Evolutionary conservation across 1,140 invertebrate genomes (phyloP), one percentile per base, ranked within the genome.

Genomic region (Homarus americanus): DNA sequence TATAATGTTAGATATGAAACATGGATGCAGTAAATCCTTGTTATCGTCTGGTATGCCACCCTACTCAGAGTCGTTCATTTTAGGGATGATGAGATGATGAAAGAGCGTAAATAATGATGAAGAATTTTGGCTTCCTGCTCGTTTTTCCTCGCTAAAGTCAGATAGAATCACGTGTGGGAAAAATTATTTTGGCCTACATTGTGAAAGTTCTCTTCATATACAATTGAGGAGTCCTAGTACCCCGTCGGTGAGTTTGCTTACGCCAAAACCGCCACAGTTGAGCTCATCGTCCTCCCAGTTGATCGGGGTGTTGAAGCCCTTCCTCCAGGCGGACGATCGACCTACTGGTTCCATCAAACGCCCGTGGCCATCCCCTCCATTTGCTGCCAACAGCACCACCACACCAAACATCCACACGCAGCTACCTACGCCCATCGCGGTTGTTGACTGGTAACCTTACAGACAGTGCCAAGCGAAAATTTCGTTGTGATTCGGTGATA

Each of bases 231-330:
- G n/a, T n/a, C n/a, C n/a, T n/a, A n/a, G n/a, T n/a, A n/a, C n/a
- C n/a, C n/a, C n/a, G n/a, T n/a, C n/a, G 44, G 44, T 49, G 17
- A 2, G 9, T 10, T 9, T 49, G 76, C 85, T 72, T 36, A 87
- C 85, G 34, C 78, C 36, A n/a, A 79, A 63, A 28, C 98, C 98
- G 2, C 98, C 98, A 94, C 98, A 98, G 94, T 97, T 98, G 1
- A 97, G 95, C 93, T 98, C 97, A 93, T 98, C 96, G 93, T 98
- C 98, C 93, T 98, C 98, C 94, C 98, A 98, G 94, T 96, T 95
- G 28, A 94, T 94, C 2, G 96, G 95, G 9, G 96, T 95, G 79
- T 95, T 94, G 93, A 96, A 96, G 20, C 96, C 96, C 4, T 75
- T 28, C 49, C 93, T 76, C 93, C 93, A 94, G 82, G 93, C 91